A percentile compares a stretch with the other conserved stretches of the same genome.
Evolutionary conservation across 2,113 vertebrate genomes (phyloP).

Genomic region (Ochotona princeps): DNA sequence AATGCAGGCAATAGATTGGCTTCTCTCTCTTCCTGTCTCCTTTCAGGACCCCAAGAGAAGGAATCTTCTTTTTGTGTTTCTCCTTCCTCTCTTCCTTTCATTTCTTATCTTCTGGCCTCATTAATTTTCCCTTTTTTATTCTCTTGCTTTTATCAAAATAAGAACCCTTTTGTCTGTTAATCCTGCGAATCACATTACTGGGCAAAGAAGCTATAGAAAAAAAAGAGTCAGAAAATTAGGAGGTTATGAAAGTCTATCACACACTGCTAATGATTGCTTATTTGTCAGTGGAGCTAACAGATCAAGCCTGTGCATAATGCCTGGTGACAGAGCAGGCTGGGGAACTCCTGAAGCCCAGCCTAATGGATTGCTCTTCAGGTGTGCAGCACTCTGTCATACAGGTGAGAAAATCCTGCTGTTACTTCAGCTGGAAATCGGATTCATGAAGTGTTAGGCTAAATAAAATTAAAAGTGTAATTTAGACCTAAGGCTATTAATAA

Average conservation of each 20-base stretch:
- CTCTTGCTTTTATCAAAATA: not conserved
- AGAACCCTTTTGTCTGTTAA: not conserved
- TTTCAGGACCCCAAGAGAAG: not conserved
- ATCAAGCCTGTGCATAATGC: not conserved
- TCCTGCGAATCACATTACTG: not conserved
- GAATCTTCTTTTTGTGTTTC: not conserved
- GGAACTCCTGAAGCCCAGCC: not conserved
- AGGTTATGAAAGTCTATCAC: not conserved
- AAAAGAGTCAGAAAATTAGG: not conserved
- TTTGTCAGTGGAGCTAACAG: not conserved
- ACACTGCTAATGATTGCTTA: not conserved
- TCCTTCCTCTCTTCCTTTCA: not conserved
- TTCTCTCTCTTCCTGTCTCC: fast-evolving
- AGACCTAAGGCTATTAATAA: not conserved
- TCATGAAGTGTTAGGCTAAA: not conserved
- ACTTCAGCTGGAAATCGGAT: not conserved
- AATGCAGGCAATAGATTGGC: not conserved
- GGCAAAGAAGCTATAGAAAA: not conserved
- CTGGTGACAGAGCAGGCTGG: not conserved
- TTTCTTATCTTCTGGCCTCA: not conserved
- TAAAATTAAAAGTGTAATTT: not conserved
- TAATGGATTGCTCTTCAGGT: not conserved
- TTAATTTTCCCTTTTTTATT: not conserved
- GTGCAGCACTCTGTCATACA: not conserved
- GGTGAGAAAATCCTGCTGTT: not conserved